A percentile compares a stretch with the other conserved stretches of the same genome.
phyloP scores from a whole-genome alignment of 1,140 invertebrate genomes.

The Zaprionus vittiger region DNA sequence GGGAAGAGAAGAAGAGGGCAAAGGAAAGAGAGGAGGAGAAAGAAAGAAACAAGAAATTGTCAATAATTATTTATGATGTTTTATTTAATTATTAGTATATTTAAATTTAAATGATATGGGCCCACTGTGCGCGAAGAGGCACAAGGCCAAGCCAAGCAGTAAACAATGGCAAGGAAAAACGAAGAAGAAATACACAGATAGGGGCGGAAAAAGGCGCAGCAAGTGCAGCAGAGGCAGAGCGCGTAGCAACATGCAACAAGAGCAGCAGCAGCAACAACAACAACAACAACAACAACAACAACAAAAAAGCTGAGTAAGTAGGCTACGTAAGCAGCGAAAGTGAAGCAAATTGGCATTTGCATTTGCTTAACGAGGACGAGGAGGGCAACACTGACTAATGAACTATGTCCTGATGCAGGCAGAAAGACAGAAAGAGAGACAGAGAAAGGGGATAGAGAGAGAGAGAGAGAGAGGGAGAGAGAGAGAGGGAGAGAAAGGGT shows the following conservation, averaged over 20 bases:
- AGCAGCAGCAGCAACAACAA: constrained; percentile 14
- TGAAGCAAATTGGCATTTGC: constrained; percentile 29
- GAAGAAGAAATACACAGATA: not conserved
- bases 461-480: not conserved
- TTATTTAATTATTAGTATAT: too few relatives aligned
- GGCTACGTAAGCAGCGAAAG: constrained; percentile 41
- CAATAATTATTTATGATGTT: not conserved
- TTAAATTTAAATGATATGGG: not conserved
- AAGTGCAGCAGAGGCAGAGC: not conserved
- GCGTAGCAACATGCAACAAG: constrained; percentile 23
- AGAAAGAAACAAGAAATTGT: not conserved
- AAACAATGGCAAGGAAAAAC: constrained; percentile 33
- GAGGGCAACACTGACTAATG: constrained; percentile 6
- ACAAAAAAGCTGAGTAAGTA: constrained; percentile 27
- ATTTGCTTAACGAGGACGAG: constrained; percentile 22
- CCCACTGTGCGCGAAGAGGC: constrained; percentile 26
- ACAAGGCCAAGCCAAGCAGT: constrained; percentile 42
- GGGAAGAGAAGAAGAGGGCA: not conserved
- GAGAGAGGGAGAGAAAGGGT: too few relatives aligned
- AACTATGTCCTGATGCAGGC: not conserved
- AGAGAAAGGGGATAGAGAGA: not conserved
- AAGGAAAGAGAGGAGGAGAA: not conserved
- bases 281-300: constrained; percentile 15
- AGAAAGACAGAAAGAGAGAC: not conserved
- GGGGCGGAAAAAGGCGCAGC: constrained; percentile 21